These are phyloP conservation scores for Crax fasciolata DNA, from an alignment of 2,797 vertebrate genomes.

Conservation along the genomic window DNA sequence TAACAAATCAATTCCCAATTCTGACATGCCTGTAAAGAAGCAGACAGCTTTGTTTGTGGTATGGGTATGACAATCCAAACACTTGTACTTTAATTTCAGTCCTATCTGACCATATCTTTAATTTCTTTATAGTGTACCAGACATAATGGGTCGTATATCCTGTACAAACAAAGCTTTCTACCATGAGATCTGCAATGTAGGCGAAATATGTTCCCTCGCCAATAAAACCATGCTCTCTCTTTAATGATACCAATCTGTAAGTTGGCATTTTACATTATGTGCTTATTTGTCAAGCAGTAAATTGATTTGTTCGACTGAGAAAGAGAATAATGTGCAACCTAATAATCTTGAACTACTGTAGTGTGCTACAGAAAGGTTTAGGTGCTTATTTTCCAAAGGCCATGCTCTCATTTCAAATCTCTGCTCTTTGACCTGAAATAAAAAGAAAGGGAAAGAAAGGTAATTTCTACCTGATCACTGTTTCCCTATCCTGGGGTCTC, in stretches of 20 bases:
- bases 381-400: constrained; percentile 60
- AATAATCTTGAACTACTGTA: constrained; percentile 4
- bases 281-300: constrained; percentile 76
- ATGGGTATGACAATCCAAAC: neutral
- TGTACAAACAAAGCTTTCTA: constrained; percentile 57
- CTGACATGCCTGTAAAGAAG: neutral
- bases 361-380: constrained; percentile 39
- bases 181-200: neutral
- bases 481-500: constrained; percentile 9
- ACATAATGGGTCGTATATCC: constrained; percentile 7
- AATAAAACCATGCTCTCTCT: constrained; percentile 54
- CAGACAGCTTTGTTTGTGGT: neutral
- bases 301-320: constrained; percentile 69
- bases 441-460: constrained; percentile 5
- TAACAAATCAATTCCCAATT: constrained; percentile 37
- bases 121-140: neutral
- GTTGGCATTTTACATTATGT: constrained; percentile 66
- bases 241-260: constrained; percentile 72
- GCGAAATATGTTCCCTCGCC: constrained; percentile 29
- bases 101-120: neutral
- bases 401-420: neutral
- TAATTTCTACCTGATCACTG: neutral
- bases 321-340: constrained; percentile 24
- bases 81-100: neutral
- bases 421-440: constrained; percentile 8